Evolutionary conservation across 2,888 invertebrate genomes (phyloP).

Genomic region (Eudemis profundana): DNA sequence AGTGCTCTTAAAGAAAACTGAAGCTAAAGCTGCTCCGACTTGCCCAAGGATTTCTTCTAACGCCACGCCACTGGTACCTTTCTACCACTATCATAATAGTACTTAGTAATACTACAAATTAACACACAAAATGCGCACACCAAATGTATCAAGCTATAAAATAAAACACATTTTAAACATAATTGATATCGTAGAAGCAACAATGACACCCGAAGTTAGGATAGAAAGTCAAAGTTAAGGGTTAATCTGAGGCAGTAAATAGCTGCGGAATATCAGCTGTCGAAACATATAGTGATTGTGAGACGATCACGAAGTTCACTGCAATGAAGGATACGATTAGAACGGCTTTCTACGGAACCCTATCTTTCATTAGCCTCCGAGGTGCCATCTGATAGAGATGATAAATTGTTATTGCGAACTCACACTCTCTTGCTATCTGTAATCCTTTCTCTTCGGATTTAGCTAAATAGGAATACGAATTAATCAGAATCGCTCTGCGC

Average conservation of each 20-base stretch:
- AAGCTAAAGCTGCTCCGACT: no score
- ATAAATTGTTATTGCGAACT: slow-evolving; percentile 66
- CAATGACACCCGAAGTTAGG: not conserved
- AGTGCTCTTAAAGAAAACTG: no score
- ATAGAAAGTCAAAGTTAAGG: slow-evolving; percentile 10
- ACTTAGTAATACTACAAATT: no score
- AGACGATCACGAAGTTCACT: slow-evolving; percentile 19
- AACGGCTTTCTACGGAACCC: slow-evolving; percentile 54
- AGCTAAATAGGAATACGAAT: slow-evolving; percentile 44
- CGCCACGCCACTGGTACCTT: no score
- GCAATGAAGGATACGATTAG: slow-evolving; percentile 25
- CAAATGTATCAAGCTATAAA: no score
- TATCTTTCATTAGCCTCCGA: slow-evolving; percentile 59
- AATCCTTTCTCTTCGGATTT: slow-evolving; percentile 66
- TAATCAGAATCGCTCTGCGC: slow-evolving; percentile 5
- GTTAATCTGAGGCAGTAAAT: slow-evolving; percentile 22
- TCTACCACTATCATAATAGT: no score
- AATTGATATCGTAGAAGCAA: no score
- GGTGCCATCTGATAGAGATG: slow-evolving; percentile 66
- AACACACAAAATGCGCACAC: no score
- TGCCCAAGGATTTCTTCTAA: no score
- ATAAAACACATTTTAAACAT: no score
- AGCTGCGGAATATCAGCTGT: slow-evolving; percentile 9
- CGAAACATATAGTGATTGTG: slow-evolving; percentile 16
- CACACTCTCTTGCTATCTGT: slow-evolving; percentile 59